A percentile compares a stretch with the other conserved stretches of the same genome.
Conservation (phyloP, 2,113 vertebrate species). For the Hippopotamus amphibius region DNA sequence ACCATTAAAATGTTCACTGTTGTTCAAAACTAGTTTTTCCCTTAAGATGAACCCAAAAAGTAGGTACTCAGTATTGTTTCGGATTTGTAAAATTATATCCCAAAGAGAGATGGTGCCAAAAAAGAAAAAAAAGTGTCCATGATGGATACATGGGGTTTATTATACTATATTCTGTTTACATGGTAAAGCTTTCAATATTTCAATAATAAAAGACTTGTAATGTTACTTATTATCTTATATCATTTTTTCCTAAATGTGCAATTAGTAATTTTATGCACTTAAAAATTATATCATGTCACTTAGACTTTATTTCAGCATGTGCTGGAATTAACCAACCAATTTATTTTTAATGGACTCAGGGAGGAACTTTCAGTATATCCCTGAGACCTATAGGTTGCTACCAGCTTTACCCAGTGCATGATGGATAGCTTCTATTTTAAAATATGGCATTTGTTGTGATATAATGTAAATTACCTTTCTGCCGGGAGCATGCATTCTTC, state of each 20-base stretch:
- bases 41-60: conserved; percentile 45
- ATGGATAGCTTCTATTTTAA: conserved; percentile 88
- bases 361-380: conserved; percentile 84
- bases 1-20: neutral
- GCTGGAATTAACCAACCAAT: conserved; percentile 86
- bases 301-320: conserved; percentile 78
- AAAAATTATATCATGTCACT: conserved; percentile 77
- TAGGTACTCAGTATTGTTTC: conserved; percentile 37
- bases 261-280: conserved; percentile 70
- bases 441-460: conserved; percentile 89
- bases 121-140: neutral
- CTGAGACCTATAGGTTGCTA: conserved; percentile 76
- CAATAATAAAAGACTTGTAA: conserved; percentile 25
- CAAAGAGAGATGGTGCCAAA: neutral
- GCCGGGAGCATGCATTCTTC: conserved; percentile 83
- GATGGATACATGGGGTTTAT: neutral
- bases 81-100: neutral
- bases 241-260: conserved; percentile 58
- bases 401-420: conserved; percentile 78
- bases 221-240: conserved; percentile 45
- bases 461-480: conserved; percentile 90
- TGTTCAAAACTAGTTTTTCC: conserved; percentile 32
- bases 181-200: conserved; percentile 44
- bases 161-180: conserved; percentile 4
- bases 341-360: conserved; percentile 86